phyloP scores from a whole-genome alignment of 2,113 vertebrate species.

The Colossoma macropomum region DNA sequence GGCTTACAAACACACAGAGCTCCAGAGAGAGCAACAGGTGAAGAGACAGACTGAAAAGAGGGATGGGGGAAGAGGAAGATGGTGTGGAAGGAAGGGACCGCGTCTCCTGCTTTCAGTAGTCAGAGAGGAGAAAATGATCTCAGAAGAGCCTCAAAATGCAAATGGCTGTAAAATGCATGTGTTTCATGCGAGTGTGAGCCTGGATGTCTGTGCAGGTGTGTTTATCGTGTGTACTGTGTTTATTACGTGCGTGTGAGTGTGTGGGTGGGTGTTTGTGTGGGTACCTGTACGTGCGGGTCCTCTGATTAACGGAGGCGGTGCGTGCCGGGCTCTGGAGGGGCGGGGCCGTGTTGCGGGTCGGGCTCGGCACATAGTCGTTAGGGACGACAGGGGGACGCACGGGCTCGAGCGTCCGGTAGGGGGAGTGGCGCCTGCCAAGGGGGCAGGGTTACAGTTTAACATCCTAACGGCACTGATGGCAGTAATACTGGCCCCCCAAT shows the following conservation, averaged over 20 bases:
- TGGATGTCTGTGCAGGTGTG: background rate
- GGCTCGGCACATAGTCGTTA: constrained; percentile 99
- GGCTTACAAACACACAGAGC: constrained; percentile 37
- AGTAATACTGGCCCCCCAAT: background rate
- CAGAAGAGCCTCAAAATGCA: background rate
- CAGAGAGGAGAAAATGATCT: too few relatives aligned
- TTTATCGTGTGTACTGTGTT: background rate
- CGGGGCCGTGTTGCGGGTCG: constrained; percentile 92
- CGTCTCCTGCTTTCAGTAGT: background rate
- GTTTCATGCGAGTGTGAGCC: background rate
- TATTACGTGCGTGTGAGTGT: background rate
- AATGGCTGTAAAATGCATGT: background rate
- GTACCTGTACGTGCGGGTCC: constrained; percentile 99
- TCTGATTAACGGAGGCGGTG: constrained; percentile 97
- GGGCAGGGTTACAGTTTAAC: constrained; percentile 55
- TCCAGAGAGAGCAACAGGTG: constrained; percentile 44
- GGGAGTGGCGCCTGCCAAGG: constrained; percentile 94
- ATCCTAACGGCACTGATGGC: constrained; percentile 22
- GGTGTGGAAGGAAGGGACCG: constrained; percentile 48
- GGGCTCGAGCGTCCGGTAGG: constrained; percentile 97
- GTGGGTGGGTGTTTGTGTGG: constrained; percentile 54
- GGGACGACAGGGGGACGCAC: constrained; percentile 98
- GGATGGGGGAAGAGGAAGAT: constrained; percentile 35
- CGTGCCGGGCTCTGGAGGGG: constrained; percentile 95
- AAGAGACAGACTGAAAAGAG: constrained; percentile 55